Conservation (phyloP, 2,797 vertebrate species). For the Molossus alvarezi region DNA sequence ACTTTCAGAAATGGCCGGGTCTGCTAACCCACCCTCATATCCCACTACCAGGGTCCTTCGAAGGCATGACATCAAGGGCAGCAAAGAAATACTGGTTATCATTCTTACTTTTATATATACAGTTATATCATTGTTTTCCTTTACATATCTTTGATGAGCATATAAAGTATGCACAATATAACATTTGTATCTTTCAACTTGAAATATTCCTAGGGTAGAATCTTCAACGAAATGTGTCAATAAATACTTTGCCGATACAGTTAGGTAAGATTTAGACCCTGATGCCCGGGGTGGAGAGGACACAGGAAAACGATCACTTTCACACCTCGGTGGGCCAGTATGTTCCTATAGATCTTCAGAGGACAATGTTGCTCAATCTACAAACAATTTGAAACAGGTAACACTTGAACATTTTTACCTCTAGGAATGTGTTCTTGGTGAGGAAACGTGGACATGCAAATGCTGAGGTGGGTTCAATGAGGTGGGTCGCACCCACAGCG, state of each 20-base stretch:
- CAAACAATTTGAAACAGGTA: not conserved
- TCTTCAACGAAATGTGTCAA: not conserved
- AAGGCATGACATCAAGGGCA: not conserved
- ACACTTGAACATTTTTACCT: not conserved
- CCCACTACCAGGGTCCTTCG: not conserved
- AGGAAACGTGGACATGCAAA: not conserved
- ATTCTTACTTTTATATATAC: not conserved
- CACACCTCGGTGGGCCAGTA: not conserved
- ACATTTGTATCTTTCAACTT: not conserved
- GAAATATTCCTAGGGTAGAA: not conserved
- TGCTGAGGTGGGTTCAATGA: not conserved
- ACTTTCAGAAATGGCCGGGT: not conserved
- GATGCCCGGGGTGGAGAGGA: not conserved
- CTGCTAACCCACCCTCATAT: accelerated
- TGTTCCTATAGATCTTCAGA: no score
- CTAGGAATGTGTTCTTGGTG: not conserved
- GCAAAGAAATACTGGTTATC: not conserved
- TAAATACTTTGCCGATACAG: not conserved
- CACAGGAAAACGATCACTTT: accelerated
- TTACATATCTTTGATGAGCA: not conserved
- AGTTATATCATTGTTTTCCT: not conserved
- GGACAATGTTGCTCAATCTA: not conserved
- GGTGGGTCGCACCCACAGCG: not conserved
- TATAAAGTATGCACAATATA: not conserved
- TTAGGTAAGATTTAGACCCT: not conserved